These are phyloP conservation scores for Drosophila tripunctata DNA, from an alignment of 2,888 invertebrate genomes.

Conservation along the genomic window DNA sequence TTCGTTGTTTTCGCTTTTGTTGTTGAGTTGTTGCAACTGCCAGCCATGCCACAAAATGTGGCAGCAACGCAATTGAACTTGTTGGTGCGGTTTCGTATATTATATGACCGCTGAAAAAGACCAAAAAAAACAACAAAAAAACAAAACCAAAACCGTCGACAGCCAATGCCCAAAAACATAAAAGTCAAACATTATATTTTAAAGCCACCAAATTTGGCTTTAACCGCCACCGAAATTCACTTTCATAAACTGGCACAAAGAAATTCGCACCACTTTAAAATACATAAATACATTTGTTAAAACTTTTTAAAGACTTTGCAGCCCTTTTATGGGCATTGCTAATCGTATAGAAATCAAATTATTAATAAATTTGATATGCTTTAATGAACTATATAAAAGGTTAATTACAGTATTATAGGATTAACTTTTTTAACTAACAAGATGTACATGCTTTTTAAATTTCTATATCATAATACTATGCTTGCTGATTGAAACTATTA, in stretches of 20 bases:
- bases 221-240: constrained; percentile 57
- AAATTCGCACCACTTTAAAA: constrained; percentile 28
- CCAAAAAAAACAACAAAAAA: constrained; percentile 8
- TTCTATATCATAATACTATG: no score
- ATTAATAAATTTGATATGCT: no score
- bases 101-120: constrained; percentile 21
- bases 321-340: constrained; percentile 50
- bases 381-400: background rate
- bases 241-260: constrained; percentile 56
- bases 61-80: constrained; percentile 69
- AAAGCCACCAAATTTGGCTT: constrained; percentile 59
- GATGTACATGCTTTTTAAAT: no score
- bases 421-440: no score
- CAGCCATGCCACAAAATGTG: constrained; percentile 21
- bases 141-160: constrained; percentile 14
- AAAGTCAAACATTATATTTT: constrained; percentile 29
- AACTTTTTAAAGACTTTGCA: constrained; percentile 25
- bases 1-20: constrained; percentile 11
- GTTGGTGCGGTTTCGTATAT: constrained; percentile 46
- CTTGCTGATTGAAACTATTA: no score
- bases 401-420: no score
- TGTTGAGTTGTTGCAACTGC: constrained; percentile 27
- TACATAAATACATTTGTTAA: constrained; percentile 20
- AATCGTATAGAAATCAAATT: no score
- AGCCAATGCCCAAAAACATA: constrained; percentile 19